These are phyloP conservation scores for Oegoconia quadripuncta DNA, from an alignment of 2,888 invertebrate genomes.

Conservation along the genomic window DNA sequence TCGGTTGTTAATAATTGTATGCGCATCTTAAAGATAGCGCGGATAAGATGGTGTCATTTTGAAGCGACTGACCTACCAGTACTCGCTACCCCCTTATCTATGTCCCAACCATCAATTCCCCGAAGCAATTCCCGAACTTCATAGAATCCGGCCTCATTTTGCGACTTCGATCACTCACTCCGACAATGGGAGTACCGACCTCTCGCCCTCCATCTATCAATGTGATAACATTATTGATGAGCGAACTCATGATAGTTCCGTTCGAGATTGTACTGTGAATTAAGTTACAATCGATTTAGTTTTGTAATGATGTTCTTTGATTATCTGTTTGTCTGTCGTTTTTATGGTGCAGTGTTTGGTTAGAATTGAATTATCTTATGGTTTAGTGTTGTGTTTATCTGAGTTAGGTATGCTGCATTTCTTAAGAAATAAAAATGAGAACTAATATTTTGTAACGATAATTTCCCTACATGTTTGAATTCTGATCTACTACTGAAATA, in stretches of 20 bases:
- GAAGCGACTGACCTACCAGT: not conserved
- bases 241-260: constrained; percentile 15
- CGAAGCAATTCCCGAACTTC: constrained; percentile 2
- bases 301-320: no score
- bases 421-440: no score
- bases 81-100: not conserved
- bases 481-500: no score
- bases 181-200: constrained; percentile 37
- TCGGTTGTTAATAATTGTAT: no score
- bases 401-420: no score
- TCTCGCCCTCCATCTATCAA: constrained; percentile 41
- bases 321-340: no score
- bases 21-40: not conserved
- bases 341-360: no score
- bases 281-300: not conserved
- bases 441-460: no score
- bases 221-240: constrained; percentile 48
- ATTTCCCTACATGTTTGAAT: no score
- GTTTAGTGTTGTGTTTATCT: no score
- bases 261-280: constrained; percentile 2
- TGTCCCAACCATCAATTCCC: not conserved
- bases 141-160: not conserved
- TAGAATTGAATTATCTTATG: no score
- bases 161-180: constrained; percentile 44
- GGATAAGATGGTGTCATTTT: not conserved